Percentiles rank a stretch among this genome's conserved stretches.
Evolutionary conservation across 2,113 vertebrate genomes (phyloP).

Genomic region (Genyomyrus donnyi): DNA sequence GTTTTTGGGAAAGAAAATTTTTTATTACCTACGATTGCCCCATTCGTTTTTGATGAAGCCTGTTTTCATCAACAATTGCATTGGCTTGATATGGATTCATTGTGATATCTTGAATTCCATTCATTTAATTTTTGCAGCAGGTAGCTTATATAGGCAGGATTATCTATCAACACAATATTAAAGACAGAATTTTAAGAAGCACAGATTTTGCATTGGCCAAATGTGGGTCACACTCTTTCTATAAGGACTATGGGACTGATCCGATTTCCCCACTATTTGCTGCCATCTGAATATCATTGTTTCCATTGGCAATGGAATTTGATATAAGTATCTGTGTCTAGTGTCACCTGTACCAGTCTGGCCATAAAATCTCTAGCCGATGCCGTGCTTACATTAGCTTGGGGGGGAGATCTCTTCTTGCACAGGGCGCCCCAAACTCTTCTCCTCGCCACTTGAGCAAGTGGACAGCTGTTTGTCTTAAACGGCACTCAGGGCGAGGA

Average conservation of each 20-base stretch:
- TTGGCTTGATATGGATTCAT: not conserved
- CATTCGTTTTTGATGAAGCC: too few species aligned
- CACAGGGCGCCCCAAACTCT: not conserved
- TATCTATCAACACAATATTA: not conserved
- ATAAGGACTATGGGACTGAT: not conserved
- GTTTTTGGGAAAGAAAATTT: not conserved
- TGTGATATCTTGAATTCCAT: not conserved
- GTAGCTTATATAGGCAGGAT: not conserved
- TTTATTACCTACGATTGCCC: not conserved
- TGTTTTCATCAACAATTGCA: not conserved
- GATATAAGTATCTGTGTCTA: not conserved
- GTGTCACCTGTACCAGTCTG: not conserved
- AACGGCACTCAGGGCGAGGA: conserved; percentile 54
- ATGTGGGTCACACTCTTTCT: not conserved
- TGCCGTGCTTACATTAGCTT: not conserved
- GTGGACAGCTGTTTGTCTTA: conserved; percentile 52
- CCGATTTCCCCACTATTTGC: not conserved
- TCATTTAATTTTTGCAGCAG: not conserved
- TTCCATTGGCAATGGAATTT: not conserved
- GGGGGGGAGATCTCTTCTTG: not conserved
- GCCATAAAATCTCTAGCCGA: not conserved
- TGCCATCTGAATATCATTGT: not conserved
- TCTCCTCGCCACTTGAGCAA: not conserved
- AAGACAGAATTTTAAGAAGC: not conserved
- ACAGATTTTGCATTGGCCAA: not conserved